Base-by-base conservation (phyloP, 2,888 invertebrate genomes). In the Scrobipalpa atriplicella region DNA sequence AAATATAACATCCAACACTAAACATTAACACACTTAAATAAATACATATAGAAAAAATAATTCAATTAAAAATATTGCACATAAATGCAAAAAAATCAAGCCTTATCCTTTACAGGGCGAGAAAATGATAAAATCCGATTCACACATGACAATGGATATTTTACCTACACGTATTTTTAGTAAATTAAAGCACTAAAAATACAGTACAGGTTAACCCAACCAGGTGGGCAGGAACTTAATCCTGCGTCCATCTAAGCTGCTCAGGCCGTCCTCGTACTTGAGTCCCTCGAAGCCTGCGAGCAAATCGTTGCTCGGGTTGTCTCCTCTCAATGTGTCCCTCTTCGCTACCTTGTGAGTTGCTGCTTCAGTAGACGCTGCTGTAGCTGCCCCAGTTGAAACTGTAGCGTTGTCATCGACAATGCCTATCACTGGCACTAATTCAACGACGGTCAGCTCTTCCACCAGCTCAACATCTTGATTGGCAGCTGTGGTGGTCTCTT, bases 211-310 rank as follows among this genome's bases (percentile, higher is more conserved):
- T 58, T 84, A 89, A 63, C 92, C 92, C 52, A 84, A 78, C 88
- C 89, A 92, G 8, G 90, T 82, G 1, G 92, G 92, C 10, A 92
- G 78, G 67, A 90, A 87, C 75, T 89, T 92, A 56, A 92, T 92
- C 75, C 89, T 88, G 67, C 92, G 82, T 7, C 88, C 88, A 54
- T 79, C 88, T 0, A 91, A 67, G 68, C 84, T 82, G 0, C 83
- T 76, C 9, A 86, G 69, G 1, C 83, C 83, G 52, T 82, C 82
- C 51, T 89, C 89, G 58, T 81, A 82, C 16, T 82, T 75, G 1
- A 82, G 74, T 2, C 81, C 84, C 7, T 92, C 90, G n/a, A 82
- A 78, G 63, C 85, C 81, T n/a, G 84, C 83, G 61, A 92, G 70
- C 21, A 92, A 75, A 66, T 90, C 91, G 67, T 85, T 86, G 71